Conservation (phyloP, 2,113 vertebrate species). For the Tonatia bakeri region DNA sequence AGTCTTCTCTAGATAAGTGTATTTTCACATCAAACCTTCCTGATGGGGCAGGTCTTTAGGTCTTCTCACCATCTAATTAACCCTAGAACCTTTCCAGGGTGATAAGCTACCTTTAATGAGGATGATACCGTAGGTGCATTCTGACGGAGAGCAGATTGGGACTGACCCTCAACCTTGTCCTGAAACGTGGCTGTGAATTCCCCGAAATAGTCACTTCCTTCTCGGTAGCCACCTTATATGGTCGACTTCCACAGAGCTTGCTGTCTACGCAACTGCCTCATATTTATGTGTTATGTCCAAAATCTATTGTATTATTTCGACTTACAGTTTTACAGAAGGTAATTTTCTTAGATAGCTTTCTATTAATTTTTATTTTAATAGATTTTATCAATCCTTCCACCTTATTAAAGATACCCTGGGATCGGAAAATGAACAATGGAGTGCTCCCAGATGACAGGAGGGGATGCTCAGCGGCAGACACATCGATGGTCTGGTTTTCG, state of each 20-base stretch:
- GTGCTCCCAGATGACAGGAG: not conserved
- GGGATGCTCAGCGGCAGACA: not conserved
- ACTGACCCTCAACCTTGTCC: not conserved
- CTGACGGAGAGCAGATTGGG: not conserved
- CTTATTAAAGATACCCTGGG: not conserved
- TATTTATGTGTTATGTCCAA: not conserved
- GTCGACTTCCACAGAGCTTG: not conserved
- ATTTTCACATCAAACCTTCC: not conserved
- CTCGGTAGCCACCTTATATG: not conserved
- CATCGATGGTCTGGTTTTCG: not conserved
- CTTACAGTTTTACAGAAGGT: not conserved
- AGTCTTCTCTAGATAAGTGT: not conserved
- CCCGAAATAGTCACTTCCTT: not conserved
- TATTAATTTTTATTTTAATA: constrained; percentile 15
- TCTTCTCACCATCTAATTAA: not conserved
- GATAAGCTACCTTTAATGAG: not conserved
- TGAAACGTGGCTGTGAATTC: not conserved
- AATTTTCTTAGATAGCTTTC: not conserved
- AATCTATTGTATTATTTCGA: not conserved
- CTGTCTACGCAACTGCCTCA: not conserved
- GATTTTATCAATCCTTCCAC: not conserved
- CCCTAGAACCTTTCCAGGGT: not conserved
- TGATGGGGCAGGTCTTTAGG: not conserved
- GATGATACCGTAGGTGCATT: not conserved
- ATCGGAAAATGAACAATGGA: not conserved